Evolutionary conservation across 2,888 invertebrate genomes (phyloP), one percentile per base, ranked within the genome.

Genomic region (Drosophila antonietae): DNA sequence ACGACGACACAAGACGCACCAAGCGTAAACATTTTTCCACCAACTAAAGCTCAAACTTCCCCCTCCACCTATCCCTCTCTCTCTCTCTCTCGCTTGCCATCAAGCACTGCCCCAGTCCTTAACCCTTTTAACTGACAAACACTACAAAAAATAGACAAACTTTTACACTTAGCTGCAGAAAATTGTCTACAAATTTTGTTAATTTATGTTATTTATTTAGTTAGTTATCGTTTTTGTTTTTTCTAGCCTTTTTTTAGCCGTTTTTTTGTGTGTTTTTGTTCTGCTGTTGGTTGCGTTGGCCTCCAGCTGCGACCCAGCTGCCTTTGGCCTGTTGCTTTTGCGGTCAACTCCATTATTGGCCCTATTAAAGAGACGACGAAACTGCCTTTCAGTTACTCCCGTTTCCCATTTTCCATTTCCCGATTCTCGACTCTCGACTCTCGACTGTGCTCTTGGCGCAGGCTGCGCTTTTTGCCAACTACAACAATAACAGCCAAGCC

Each of bases 161-260:
- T 83, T 83, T 86, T 76, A 88, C 83, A 83, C 89, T 83, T 83
- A 88, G 73, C 83, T 68, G 87, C 35, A 86, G 83, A 83, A 86
- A 88, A 83, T 83, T 83, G 83, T 88, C 89, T 86, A 83, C 87
- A 83, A 83, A 83, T 83, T 88, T 86, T 74, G 83, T 83, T 83
- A 83, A 83, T 83, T 83, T 88, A 83, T 83, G 89, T 83, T 88
- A 83, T 83, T 83, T 83, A 88, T 88, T 86, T 83, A 83, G 83
- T 88, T 88, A 88, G 89, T 83, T 88, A 83, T 83, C 72, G 89
- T 78, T 88, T 86, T 74, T 78, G 75, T 75, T 66, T 46, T 51
- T 43, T 28, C 14, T 20, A 20, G 44, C 35, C 57, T 31, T 66
- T 44, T 10, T 8, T 55, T 18, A 14, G 0, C 23, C 18, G 28